Conservation (phyloP, 1,140 invertebrate species). For the Pantala flavescens region DNA sequence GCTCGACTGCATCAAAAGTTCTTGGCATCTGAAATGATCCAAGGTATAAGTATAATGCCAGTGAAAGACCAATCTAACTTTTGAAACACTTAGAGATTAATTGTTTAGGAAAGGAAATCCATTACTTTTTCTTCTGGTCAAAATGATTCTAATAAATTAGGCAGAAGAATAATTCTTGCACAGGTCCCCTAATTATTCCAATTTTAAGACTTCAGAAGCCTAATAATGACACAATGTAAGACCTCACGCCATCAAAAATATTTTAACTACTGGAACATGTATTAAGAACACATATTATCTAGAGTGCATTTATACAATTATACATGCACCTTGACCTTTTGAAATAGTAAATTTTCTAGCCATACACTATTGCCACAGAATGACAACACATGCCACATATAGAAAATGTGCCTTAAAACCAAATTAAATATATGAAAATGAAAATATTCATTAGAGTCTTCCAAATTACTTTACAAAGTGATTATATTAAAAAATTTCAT, state of each 20-base stretch:
- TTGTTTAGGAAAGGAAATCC: no score
- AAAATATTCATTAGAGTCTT: no score
- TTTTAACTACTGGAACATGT: neutral
- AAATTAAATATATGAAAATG: neutral
- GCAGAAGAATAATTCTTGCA: neutral
- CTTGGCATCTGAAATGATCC: no score
- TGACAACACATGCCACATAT: neutral
- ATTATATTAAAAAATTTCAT: no score
- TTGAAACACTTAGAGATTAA: no score
- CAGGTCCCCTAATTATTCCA: neutral
- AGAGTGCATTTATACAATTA: neutral
- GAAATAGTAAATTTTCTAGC: neutral
- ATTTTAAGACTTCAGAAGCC: no score
- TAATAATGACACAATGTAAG: neutral
- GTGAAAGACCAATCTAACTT: no score
- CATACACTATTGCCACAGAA: neutral
- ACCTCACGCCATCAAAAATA: neutral
- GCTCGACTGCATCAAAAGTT: no score
- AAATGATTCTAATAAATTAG: no score
- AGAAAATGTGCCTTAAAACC: neutral
- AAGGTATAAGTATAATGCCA: no score
- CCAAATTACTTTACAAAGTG: no score
- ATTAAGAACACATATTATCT: neutral
- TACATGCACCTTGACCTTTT: neutral
- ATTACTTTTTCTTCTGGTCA: no score